Evolutionary conservation across 2,888 invertebrate genomes (phyloP).

Genomic region (Unio pictorum): DNA sequence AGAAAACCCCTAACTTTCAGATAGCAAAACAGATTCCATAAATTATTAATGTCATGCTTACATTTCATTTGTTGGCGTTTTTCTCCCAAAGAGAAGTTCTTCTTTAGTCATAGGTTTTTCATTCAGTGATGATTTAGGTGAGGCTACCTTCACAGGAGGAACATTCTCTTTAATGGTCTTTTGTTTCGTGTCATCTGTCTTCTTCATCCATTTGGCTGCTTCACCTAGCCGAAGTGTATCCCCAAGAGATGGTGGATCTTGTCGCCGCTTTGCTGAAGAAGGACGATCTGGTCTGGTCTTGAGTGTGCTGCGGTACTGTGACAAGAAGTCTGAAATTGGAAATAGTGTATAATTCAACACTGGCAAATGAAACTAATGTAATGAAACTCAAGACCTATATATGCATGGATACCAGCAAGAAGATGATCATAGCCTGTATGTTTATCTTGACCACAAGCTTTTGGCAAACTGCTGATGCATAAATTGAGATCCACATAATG

Average conservation of each 20-base stretch:
- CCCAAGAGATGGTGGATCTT: constrained; percentile 24
- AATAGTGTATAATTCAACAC: no score
- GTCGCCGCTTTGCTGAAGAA: constrained; percentile 42
- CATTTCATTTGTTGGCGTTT: constrained; percentile 44
- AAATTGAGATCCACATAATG: no score
- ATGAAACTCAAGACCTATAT: no score
- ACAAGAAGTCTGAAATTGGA: constrained; percentile 17
- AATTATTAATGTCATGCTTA: constrained; percentile 5
- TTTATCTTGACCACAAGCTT: no score
- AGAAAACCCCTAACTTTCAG: no score
- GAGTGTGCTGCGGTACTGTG: constrained; percentile 17
- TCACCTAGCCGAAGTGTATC: constrained; percentile 35
- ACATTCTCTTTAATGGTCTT: no score
- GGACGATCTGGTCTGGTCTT: constrained; percentile 34
- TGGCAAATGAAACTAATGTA: no score
- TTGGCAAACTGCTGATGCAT: no score
- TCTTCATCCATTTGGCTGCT: constrained; percentile 36
- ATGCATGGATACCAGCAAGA: no score
- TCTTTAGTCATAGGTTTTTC: constrained; percentile 39
- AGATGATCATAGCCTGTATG: no score
- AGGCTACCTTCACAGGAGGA: no score
- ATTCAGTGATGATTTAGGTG: constrained; percentile 5
- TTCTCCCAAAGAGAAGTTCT: constrained; percentile 57
- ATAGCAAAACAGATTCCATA: no score
- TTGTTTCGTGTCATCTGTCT: background rate